Evolutionary conservation across 2,888 invertebrate species (phyloP), one percentile per base, ranked within the genome.

Genomic region (Tricholauxania praeusta): DNA sequence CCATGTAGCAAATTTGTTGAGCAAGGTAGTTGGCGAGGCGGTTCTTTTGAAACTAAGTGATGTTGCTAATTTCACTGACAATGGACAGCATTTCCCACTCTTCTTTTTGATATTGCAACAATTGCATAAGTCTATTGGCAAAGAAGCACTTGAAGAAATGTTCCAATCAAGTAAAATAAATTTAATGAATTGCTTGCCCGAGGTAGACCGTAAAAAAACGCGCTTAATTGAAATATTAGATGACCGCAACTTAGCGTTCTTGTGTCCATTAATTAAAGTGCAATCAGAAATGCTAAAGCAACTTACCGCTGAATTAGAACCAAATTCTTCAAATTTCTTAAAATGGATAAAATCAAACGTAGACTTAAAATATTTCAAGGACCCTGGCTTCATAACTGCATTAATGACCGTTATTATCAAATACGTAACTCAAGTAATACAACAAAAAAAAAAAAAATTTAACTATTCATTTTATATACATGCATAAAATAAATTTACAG

Each of bases 341-440:
- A 95, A 96, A 87, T 98, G 98, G 97, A 95, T 98, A 86, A 96
- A 96, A 89, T 93, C 94, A 77, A 95, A 95, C 87, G 92, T 97
- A 80, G 95, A 96, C 87, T 89, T 92, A 51, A 90, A 92, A 72
- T 94, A 95, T 88, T 95, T 96, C 82, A 91, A 91, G 78, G 94
- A 95, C 89, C 92, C 93, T 48, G 95, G 95, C 70, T 98, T 98
- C 89, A 94, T 98, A 82, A 94, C 94, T 80, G 93, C 96, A 76
- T 91, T 96, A 6, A 92, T 94, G 88, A 93, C 94, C 49, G 93
- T 94, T 76, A 88, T 94, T 83, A 90, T 95, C 81, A 93, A 92
- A 85, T 92, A 92, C 83, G 92, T 93, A 80, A 92, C 92, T 79
- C 91, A 91, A 89, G 92, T 91, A 82, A 77, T 39, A 39, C 39